These are phyloP conservation scores for Corythornis cristatus DNA, from an alignment of 2,113 vertebrate species.

Conservation along the genomic window DNA sequence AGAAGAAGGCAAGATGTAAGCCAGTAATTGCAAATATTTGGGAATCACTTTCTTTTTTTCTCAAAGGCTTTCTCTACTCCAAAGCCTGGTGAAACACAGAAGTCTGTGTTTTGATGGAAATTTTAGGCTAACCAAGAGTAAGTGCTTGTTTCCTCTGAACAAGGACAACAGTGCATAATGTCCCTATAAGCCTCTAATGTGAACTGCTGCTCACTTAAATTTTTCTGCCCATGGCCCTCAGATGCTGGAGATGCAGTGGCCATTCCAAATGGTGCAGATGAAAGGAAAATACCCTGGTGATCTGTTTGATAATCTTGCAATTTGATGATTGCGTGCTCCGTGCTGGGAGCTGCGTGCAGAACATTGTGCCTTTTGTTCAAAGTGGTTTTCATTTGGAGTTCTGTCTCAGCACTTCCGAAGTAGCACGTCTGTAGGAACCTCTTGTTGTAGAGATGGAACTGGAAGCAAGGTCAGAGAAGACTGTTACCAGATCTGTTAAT, in stretches of 20 bases:
- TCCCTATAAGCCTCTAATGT: background rate
- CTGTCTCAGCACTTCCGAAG: background rate
- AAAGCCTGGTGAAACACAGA: background rate
- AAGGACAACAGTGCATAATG: background rate
- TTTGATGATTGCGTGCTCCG: background rate
- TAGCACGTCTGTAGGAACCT: background rate
- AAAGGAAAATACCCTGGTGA: background rate
- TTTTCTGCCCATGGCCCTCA: background rate
- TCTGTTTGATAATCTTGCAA: background rate
- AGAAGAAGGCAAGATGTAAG: constrained; percentile 13
- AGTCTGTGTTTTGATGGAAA: background rate
- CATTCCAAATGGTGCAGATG: background rate
- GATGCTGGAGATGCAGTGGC: background rate
- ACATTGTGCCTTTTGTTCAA: background rate
- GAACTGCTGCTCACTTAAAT: background rate
- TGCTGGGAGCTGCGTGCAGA: background rate
- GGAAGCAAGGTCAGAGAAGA: constrained; percentile 16
- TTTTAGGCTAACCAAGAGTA: background rate
- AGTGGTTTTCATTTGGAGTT: background rate
- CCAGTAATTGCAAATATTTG: background rate
- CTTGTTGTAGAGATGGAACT: background rate
- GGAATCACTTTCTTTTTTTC: background rate
- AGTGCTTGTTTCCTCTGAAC: background rate
- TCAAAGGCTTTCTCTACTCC: background rate
- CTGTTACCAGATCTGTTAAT: constrained; percentile 44